These are phyloP conservation scores for Drosophila mauritiana DNA, from an alignment of 1,140 invertebrate species.

Conservation along the genomic window DNA sequence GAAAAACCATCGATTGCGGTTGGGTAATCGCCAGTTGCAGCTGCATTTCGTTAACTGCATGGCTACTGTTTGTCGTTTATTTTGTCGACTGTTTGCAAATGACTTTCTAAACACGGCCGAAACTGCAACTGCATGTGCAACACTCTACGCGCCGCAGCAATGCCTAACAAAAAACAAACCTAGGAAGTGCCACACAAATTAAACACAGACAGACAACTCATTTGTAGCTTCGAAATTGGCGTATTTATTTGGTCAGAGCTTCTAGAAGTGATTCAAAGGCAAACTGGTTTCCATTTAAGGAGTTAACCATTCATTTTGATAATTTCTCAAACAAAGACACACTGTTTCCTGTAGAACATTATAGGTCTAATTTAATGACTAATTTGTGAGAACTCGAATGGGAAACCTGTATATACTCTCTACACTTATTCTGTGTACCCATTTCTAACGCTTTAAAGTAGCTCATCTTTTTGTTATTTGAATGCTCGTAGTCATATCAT, in stretches of 20 bases:
- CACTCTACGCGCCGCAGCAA: constrained; percentile 5
- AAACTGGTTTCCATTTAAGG: constrained; percentile 45
- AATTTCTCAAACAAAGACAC: constrained; percentile 23
- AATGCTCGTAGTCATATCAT: constrained; percentile 3
- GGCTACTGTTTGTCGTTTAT: constrained; percentile 45
- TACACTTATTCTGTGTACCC: constrained; percentile 28
- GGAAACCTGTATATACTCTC: constrained; percentile 1
- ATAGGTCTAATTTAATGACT: constrained; percentile 35
- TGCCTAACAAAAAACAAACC: constrained; percentile 28
- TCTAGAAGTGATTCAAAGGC: constrained; percentile 34
- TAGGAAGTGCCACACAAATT: constrained; percentile 27
- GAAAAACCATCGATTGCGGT: constrained; percentile 39
- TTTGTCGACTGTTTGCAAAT: constrained; percentile 49
- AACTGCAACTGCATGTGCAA: constrained; percentile 40
- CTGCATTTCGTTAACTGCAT: constrained; percentile 18
- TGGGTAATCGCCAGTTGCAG: constrained; percentile 51
- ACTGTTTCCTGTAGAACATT: constrained; percentile 18
- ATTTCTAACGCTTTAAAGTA: constrained; percentile 3
- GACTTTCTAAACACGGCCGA: constrained; percentile 58
- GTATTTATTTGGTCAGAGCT: constrained; percentile 32
- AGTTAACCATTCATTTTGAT: constrained; percentile 33
- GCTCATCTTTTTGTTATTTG: neutral
- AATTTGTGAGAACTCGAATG: constrained; percentile 13
- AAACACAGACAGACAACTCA: constrained; percentile 22
- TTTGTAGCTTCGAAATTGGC: constrained; percentile 16